Conservation (phyloP, 2,888 invertebrate genomes). For the Caenorhabditis imperialis region DNA sequence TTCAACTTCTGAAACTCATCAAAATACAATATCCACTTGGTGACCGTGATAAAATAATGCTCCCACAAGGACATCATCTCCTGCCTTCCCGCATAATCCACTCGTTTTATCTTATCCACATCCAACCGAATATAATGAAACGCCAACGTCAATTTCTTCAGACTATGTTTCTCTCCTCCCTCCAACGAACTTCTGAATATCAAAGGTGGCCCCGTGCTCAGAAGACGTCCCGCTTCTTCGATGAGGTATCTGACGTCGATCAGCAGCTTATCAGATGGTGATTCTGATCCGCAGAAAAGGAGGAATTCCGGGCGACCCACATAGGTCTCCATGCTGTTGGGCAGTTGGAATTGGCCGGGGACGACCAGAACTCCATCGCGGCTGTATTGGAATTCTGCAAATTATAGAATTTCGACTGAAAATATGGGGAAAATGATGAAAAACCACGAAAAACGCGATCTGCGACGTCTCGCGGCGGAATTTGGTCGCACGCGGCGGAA, state of each 20-base stretch:
- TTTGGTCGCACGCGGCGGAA: too few relatives aligned
- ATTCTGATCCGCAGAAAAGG: neutral
- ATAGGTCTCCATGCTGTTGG: neutral
- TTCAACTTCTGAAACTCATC: constrained; percentile 32
- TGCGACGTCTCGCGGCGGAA: too few relatives aligned
- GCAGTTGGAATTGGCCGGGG: neutral
- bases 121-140: constrained; percentile 1
- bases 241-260: constrained; percentile 4
- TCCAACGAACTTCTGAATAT: too few relatives aligned
- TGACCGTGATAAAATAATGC: constrained; percentile 20
- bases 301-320: constrained; percentile 17
- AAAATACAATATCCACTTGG: constrained; percentile 27
- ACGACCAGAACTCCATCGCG: neutral
- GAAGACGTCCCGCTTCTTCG: constrained; percentile 10
- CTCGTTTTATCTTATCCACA: constrained; percentile 1
- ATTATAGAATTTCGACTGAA: neutral
- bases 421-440: neutral
- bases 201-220: constrained; percentile 8
- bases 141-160: constrained; percentile 11
- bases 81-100: neutral
- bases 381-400: constrained; percentile 16
- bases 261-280: neutral
- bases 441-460: too few relatives aligned
- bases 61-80: constrained; percentile 25
- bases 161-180: too few relatives aligned